Evolutionary conservation across 2,113 vertebrate species (phyloP).

Genomic region (Bubo blakistoni): DNA sequence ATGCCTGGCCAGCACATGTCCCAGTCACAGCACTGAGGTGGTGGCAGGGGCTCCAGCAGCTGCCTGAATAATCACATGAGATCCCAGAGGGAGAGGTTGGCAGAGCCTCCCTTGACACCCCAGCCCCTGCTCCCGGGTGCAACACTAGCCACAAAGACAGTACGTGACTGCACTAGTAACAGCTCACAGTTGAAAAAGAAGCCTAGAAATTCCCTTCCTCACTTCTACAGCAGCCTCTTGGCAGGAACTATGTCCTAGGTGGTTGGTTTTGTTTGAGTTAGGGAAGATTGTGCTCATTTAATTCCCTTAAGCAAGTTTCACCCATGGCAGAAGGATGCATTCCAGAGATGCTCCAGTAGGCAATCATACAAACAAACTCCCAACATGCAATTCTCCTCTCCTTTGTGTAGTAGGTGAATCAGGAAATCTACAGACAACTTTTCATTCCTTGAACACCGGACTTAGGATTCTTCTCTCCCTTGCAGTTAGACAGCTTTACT

Average conservation of each 20-base stretch:
- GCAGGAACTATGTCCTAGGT: neutral
- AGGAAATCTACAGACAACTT: rapidly evolving
- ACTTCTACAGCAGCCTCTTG: neutral
- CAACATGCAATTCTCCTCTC: neutral
- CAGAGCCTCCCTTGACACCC: too few species aligned
- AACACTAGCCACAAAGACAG: neutral
- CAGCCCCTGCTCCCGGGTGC: neutral
- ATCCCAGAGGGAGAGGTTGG: neutral
- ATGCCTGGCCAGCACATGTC: rapidly evolving
- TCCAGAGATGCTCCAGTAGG: neutral
- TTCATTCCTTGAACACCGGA: neutral
- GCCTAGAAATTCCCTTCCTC: neutral
- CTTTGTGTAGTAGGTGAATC: neutral
- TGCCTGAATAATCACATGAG: neutral
- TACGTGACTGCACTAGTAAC: neutral
- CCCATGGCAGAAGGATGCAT: neutral
- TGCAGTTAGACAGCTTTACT: neutral
- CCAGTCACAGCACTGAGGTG: rapidly evolving
- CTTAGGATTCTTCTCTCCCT: rapidly evolving
- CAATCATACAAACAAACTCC: neutral
- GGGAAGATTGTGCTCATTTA: neutral
- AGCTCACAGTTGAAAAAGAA: neutral
- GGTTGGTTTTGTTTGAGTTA: neutral
- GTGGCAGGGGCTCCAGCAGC: neutral
- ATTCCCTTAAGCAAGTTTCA: neutral